These are phyloP conservation scores for Elymnias hypermnestra DNA, from an alignment of 1,140 invertebrate genomes.

Conservation along the genomic window DNA sequence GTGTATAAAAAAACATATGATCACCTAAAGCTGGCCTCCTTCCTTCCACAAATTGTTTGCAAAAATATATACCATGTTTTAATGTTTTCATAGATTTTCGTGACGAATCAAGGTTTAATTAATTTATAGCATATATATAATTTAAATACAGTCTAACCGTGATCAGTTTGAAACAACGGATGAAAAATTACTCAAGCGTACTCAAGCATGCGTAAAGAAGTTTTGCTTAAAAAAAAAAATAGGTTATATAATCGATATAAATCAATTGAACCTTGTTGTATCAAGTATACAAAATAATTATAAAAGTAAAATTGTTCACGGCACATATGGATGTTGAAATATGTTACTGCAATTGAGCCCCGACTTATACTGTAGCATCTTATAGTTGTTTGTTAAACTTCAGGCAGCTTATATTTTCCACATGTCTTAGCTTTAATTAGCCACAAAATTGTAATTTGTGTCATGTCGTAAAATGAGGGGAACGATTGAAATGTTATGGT, in stretches of 20 bases:
- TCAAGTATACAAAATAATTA: conserved; percentile 13
- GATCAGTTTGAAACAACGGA: too few relatives aligned
- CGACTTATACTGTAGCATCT: conserved; percentile 13
- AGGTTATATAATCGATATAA: too few relatives aligned
- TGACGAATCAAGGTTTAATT: too few relatives aligned
- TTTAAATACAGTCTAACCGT: too few relatives aligned
- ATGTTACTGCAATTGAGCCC: conserved; percentile 9
- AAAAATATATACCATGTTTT: conserved; percentile 61
- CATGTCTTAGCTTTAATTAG: conserved; percentile 8
- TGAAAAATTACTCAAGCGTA: too few relatives aligned
- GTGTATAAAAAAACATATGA: conserved; percentile 46
- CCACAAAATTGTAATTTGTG: conserved; percentile 22
- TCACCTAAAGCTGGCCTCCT: conserved; percentile 83
- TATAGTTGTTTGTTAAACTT: conserved; percentile 20
- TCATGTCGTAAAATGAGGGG: conserved; percentile 18
- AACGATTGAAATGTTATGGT: conserved; percentile 29
- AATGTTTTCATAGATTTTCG: too few relatives aligned
- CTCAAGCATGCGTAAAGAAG: too few relatives aligned
- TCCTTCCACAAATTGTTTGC: conserved; percentile 93
- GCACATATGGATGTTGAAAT: conserved; percentile 6
- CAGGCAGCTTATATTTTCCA: conserved; percentile 29
- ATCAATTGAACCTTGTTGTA: too few relatives aligned
- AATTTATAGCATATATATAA: too few relatives aligned
- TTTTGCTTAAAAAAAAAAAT: too few relatives aligned
- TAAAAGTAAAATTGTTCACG: conserved; percentile 11